Evolutionary conservation across 2,888 invertebrate species (phyloP), one percentile per base, ranked within the genome.

Genomic region (Harpagoxenus sublaevis): DNA sequence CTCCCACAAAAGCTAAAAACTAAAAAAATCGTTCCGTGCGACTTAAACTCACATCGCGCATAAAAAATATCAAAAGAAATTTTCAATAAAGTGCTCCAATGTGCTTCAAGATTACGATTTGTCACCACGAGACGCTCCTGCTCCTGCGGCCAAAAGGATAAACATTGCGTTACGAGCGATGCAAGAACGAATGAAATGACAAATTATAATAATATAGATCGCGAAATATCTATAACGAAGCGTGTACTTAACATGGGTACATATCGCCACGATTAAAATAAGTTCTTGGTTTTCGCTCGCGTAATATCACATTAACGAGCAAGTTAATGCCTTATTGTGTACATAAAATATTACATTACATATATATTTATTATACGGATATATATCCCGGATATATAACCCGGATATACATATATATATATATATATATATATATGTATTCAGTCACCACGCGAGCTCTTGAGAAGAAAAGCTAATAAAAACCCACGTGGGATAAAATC

Each of bases 181-280:
- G 10, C 6, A 60, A n/a, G 15, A 8, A 62, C 45, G 18, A 28
- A 5, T 60, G 0, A 23, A 23, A 23, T 55, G 23, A 28, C 12
- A 18, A 57, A 28, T 60, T 42, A 23, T 23, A 23, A 23, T 23
- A 60, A 42, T 3, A 28, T 55, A 39, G 9, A 63, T 48, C 39
- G 23, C 51, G 12, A 70, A 70, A 77, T 66, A 70, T 28, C 39
- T 68, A 45, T 23, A 23, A 23, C n/a, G n/a, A 66, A 77, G 39
- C 39, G 2, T 51, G 77, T 77, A 77, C 77, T 77, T 77, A 77
- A 77, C 39, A 28, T 31, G 48, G 18, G 66, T 68, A 53, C 71
- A 77, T 35, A 75, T 77, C 23, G 39, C 35, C 51, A 31, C 15
- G 53, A 28, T 53, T 77, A 53, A 70, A 70, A 77, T 28, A 39